Conservation (phyloP, 2,113 vertebrate species). For the Calidris pugnax region DNA sequence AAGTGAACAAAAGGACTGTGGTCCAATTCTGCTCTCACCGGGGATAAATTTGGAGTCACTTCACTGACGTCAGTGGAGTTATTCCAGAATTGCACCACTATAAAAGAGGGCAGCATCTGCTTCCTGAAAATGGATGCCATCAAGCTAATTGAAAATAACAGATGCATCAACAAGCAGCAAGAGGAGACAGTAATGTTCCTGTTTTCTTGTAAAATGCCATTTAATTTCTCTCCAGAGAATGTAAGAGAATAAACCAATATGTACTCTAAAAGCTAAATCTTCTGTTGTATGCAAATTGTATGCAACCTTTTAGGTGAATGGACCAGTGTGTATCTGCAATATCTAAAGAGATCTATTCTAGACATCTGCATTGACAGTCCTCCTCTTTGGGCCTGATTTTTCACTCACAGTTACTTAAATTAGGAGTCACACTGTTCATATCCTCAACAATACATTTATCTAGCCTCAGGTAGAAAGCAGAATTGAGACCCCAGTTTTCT, state of each 20-base stretch:
- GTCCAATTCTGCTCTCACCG: not conserved
- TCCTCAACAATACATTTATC: not conserved
- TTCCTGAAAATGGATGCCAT: slow-evolving; percentile 75
- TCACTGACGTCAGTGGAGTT: slow-evolving; percentile 55
- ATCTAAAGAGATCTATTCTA: not conserved
- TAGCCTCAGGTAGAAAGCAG: not conserved
- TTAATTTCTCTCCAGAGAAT: slow-evolving; percentile 33
- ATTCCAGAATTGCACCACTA: slow-evolving; percentile 39
- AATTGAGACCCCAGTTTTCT: not conserved
- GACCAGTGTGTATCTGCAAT: not conserved
- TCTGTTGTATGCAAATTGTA: not conserved
- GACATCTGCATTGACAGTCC: not conserved
- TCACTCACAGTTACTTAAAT: not conserved
- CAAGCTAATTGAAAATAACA: slow-evolving; percentile 67
- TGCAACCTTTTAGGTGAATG: not conserved
- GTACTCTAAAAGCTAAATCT: not conserved
- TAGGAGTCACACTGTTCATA: not conserved
- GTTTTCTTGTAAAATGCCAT: slow-evolving; percentile 57
- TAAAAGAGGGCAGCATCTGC: slow-evolving; percentile 67
- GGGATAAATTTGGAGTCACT: slow-evolving; percentile 64
- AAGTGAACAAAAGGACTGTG: not conserved
- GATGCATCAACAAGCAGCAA: slow-evolving; percentile 63
- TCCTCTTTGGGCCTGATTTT: not conserved
- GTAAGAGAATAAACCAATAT: not conserved
- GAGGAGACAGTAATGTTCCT: slow-evolving; percentile 36